phyloP scores from a whole-genome alignment of 2,888 invertebrate genomes.

The Drosophila hawaiiensis region DNA sequence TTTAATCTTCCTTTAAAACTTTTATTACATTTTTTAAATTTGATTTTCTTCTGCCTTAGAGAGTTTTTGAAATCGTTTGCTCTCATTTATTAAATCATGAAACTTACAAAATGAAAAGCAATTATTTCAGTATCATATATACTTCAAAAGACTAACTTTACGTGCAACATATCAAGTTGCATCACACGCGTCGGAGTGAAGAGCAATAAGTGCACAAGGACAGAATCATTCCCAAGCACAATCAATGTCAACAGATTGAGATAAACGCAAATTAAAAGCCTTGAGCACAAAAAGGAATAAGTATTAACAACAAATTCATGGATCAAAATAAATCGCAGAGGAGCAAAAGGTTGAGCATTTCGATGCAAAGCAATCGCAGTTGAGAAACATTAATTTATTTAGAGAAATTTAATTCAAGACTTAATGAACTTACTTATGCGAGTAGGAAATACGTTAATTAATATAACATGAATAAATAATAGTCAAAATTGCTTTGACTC shows the following conservation, averaged over 20 bases:
- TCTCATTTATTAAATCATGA: not conserved
- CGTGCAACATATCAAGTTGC: slow-evolving; percentile 9
- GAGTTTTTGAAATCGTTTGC: not conserved
- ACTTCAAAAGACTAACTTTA: not conserved
- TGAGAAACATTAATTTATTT: not conserved
- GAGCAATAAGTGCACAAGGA: slow-evolving; percentile 21
- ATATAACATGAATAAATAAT: not conserved
- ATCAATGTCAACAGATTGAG: slow-evolving; percentile 14
- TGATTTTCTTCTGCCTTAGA: not conserved
- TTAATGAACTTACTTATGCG: not conserved
- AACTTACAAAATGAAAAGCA: slow-evolving; percentile 3
- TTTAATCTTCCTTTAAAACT: slow-evolving; percentile 4
- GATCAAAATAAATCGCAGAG: slow-evolving; percentile 17
- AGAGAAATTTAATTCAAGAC: not conserved
- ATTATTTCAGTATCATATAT: not conserved
- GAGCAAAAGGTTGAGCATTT: slow-evolving; percentile 3
- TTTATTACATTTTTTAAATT: not conserved
- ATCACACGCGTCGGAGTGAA: slow-evolving; percentile 5
- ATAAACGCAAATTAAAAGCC: slow-evolving; percentile 26
- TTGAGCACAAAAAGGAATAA: slow-evolving; percentile 11
- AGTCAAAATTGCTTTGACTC: not conserved
- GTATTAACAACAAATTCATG: slow-evolving; percentile 5
- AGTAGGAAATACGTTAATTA: not conserved
- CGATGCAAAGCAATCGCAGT: slow-evolving; percentile 2
- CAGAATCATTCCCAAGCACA: slow-evolving; percentile 7